These are phyloP conservation scores for Xerus rutilus DNA, from an alignment of 2,797 vertebrate species.

Conservation along the genomic window DNA sequence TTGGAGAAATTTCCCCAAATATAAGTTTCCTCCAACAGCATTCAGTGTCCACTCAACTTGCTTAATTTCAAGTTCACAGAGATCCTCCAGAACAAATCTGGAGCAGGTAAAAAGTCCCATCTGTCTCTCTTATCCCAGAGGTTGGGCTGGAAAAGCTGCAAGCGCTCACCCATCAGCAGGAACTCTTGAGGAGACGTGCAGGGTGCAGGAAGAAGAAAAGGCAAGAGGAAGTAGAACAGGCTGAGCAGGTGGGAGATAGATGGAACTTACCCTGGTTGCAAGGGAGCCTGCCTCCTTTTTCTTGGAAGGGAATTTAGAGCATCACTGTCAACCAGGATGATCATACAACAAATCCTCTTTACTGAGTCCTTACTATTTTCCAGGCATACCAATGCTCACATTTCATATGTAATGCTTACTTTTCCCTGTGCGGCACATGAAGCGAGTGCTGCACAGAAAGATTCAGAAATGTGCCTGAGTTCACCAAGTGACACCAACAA, in stretches of 20 bases:
- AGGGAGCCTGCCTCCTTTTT: background rate
- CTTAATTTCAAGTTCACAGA: background rate
- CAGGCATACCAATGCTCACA: background rate
- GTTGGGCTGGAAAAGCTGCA: background rate
- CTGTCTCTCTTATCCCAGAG: background rate
- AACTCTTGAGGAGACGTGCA: accelerated
- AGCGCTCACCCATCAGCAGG: too few relatives aligned
- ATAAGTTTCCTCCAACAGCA: background rate
- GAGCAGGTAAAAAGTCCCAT: background rate
- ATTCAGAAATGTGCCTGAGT: background rate
- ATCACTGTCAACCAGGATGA: accelerated
- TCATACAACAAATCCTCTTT: accelerated
- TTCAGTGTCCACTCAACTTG: background rate
- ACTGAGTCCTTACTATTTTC: background rate
- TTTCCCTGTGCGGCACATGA: background rate
- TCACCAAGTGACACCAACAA: background rate
- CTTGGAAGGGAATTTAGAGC: background rate
- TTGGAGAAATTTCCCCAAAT: background rate
- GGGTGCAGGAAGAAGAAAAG: background rate
- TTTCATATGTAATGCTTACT: background rate
- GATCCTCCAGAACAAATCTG: background rate
- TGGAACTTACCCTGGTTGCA: background rate
- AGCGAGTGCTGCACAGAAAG: background rate
- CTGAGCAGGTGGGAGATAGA: background rate
- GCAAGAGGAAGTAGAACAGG: background rate